These are phyloP conservation scores for Rana temporaria DNA, from an alignment of 2,113 vertebrate species.

Conservation along the genomic window DNA sequence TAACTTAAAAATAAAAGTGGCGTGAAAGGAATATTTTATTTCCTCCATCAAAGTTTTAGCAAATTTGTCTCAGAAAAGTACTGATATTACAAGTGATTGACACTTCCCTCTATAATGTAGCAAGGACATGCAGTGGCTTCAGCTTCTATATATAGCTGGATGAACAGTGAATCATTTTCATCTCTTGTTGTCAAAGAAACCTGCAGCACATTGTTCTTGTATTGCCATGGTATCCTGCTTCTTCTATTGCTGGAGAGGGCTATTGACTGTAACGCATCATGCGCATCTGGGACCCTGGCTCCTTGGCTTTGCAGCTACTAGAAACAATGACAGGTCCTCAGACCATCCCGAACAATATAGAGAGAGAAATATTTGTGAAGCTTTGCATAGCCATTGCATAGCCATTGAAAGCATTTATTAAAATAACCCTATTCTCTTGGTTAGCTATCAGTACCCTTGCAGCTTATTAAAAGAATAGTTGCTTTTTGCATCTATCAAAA, in stretches of 20 bases:
- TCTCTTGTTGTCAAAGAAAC: constrained; percentile 53
- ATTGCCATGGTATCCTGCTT: constrained; percentile 34
- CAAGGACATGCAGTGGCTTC: constrained; percentile 41
- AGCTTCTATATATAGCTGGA: constrained; percentile 20
- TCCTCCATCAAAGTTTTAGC: background rate
- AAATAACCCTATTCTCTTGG: too few species aligned
- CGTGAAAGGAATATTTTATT: background rate
- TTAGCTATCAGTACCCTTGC: too few species aligned
- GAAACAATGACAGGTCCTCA: too few species aligned
- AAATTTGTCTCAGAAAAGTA: background rate
- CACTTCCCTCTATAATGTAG: constrained; percentile 12
- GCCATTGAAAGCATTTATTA: too few species aligned
- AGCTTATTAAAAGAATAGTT: too few species aligned
- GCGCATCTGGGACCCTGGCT: background rate
- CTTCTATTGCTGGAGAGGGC: background rate
- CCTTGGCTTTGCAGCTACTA: too few species aligned
- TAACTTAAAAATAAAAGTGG: background rate
- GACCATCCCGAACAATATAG: too few species aligned
- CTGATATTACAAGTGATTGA: constrained; percentile 20
- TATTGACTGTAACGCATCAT: background rate
- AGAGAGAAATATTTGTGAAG: too few species aligned
- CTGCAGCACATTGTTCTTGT: constrained; percentile 38
- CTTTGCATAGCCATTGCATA: too few species aligned
- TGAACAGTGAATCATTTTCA: constrained; percentile 39
- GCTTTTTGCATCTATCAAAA: too few species aligned